phyloP scores from a whole-genome alignment of 1,140 invertebrate species.

The Calosoma granatense region DNA sequence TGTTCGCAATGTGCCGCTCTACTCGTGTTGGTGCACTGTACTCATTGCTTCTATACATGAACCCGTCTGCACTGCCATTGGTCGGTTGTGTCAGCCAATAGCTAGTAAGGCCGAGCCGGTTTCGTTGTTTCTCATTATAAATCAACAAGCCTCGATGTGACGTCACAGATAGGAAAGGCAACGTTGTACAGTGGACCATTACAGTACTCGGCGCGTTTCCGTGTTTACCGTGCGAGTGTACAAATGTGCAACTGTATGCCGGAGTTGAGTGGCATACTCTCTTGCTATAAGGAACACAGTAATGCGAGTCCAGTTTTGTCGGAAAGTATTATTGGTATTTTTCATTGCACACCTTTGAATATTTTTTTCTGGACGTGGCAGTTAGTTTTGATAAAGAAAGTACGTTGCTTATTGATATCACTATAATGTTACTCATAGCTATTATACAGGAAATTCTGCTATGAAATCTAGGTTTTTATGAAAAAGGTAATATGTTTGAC shows the following conservation, averaged over 20 bases:
- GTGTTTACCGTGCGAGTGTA: neutral
- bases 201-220: neutral
- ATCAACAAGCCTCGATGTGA: conserved; percentile 26
- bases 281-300: conserved; percentile 15
- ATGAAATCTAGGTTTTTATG: no score
- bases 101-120: conserved; percentile 17
- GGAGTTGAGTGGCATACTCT: neutral
- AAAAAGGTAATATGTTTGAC: no score
- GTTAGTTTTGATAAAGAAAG: neutral
- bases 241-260: neutral
- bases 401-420: no score
- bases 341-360: neutral
- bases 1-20: no score
- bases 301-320: conserved; percentile 14
- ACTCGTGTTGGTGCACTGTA: no score
- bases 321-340: conserved; percentile 15
- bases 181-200: conserved; percentile 18
- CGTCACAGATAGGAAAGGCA: conserved; percentile 23
- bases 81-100: conserved; percentile 13
- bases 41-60: no score
- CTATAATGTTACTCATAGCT: no score
- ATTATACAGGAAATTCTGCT: no score
- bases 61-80: conserved; percentile 11
- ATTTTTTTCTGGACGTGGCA: neutral
- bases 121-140: conserved; percentile 30